A percentile compares a stretch with the other conserved stretches of the same genome.
These are phyloP conservation scores for Ectropis grisescens DNA, from an alignment of 1,140 invertebrate species.

Conservation along the genomic window DNA sequence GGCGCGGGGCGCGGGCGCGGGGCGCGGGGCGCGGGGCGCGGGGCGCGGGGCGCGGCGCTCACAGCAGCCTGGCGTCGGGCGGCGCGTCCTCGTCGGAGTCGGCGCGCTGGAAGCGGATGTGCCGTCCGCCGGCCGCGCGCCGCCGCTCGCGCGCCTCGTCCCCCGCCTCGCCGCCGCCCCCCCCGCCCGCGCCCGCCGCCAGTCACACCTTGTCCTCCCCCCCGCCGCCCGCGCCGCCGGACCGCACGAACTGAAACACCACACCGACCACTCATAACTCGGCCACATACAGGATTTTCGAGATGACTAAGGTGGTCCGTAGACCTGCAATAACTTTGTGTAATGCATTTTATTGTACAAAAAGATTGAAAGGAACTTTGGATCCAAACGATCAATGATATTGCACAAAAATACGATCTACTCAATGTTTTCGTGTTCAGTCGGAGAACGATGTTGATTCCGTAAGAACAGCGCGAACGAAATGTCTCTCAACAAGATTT, in stretches of 20 bases:
- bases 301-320: no score
- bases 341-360: no score
- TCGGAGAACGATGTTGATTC: no score
- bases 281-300: no score
- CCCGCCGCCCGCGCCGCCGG: slow-evolving; percentile 68
- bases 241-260: slow-evolving; percentile 70
- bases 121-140: slow-evolving; percentile 20
- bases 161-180: slow-evolving; percentile 5
- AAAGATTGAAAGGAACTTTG: no score
- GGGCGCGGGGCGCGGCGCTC: slow-evolving; percentile 2
- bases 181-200: slow-evolving; percentile 46
- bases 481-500: no score
- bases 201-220: slow-evolving; percentile 75
- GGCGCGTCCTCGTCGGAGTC: slow-evolving; percentile 52
- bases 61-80: slow-evolving; percentile 33
- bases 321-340: no score
- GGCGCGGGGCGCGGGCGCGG: slow-evolving; percentile 27
- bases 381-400: no score
- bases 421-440: no score
- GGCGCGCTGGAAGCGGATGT: slow-evolving; percentile 46
- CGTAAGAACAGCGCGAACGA: no score
- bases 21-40: slow-evolving; percentile 1
- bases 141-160: slow-evolving; percentile 11
- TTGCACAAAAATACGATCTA: no score
- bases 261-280: no score